Conservation (phyloP, 2,888 invertebrate genomes). For the Caradrina clavipalpis region DNA sequence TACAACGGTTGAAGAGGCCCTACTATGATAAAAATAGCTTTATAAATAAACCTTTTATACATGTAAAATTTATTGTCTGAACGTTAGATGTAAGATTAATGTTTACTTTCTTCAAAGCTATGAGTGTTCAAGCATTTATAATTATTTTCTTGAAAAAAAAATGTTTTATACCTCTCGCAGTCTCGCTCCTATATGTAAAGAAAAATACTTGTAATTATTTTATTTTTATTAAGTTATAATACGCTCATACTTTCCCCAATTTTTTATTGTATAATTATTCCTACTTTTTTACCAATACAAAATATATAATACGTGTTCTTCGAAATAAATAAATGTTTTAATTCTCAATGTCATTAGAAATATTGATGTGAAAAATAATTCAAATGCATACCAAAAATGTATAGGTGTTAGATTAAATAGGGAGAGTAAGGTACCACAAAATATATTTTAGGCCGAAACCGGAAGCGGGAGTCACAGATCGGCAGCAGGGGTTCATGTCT, state of each 20-base stretch:
- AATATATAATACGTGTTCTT: neutral
- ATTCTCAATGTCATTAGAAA: slow-evolving; percentile 30
- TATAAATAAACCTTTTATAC: slow-evolving; percentile 21
- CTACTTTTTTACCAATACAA: too few relatives aligned
- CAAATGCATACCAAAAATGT: slow-evolving; percentile 10
- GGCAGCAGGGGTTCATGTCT: too few relatives aligned
- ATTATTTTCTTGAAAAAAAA: slow-evolving; percentile 5
- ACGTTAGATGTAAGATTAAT: slow-evolving; percentile 11
- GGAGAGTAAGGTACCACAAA: neutral
- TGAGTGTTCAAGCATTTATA: slow-evolving; percentile 37
- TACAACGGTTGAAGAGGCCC: slow-evolving; percentile 7
- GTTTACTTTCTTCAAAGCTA: slow-evolving; percentile 2
- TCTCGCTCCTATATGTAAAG: neutral
- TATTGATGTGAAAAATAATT: slow-evolving; percentile 23
- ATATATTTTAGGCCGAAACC: neutral
- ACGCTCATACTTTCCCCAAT: neutral
- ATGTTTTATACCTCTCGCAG: neutral
- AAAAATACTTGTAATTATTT: neutral
- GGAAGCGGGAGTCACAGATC: too few relatives aligned
- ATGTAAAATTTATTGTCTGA: slow-evolving; percentile 22
- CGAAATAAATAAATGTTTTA: slow-evolving; percentile 12
- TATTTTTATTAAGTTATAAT: slow-evolving; percentile 10
- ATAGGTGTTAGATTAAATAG: neutral
- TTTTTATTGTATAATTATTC: slow-evolving; percentile 1
- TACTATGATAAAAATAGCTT: slow-evolving; percentile 14